Base-by-base conservation (phyloP, 2,113 vertebrate genomes). In the Columbina picui region DNA sequence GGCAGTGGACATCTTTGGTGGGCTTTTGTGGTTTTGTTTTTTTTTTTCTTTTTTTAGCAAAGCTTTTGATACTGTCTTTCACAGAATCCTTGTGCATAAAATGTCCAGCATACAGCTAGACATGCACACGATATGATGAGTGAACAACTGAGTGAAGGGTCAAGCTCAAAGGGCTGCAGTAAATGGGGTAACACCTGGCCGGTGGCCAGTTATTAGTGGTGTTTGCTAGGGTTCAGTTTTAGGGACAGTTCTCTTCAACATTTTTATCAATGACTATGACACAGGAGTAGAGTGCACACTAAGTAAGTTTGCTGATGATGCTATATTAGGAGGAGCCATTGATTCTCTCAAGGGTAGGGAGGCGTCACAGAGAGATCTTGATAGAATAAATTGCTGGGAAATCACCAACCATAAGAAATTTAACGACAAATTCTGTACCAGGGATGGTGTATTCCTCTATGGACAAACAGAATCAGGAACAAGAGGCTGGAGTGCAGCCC, bases 161-260 rank as follows among this genome's bases (percentile, higher is more conserved):
- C 4, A 5, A 12, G 10, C 17, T 86, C 27, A 49, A 70, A 41
- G 9, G 7, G 2, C 10, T 57, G 8, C 0, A 39, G 30, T 6
- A 57, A 63, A 63, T 26, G 23, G 10, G 14, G 4, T 22, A 82
- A 79, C 9, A 53, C 1, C 16, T 70, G 29, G 14, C 45, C 57
- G 5, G 11, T 5, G 3, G 10, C 7, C 52, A 75, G 30, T 39
- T 11, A 36, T 25, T 34, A 41, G 14, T 45, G 43, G 2, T 8
- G 12, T 56, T 63, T 12, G 22, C 43, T 7, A 8, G 43, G 43
- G 18, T 18, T 18, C 43, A 45, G 43, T 45, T 45, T 45, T 45
- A 45, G 43, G 18, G 43, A 45, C 43, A 19, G 43, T 45, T 45
- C 43, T 43, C 43, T 45, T 45, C 43, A 45, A 45, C 43, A 45